Evolutionary conservation across 2,888 invertebrate species (phyloP), one percentile per base, ranked within the genome.

Genomic region (Polyploca ridens): DNA sequence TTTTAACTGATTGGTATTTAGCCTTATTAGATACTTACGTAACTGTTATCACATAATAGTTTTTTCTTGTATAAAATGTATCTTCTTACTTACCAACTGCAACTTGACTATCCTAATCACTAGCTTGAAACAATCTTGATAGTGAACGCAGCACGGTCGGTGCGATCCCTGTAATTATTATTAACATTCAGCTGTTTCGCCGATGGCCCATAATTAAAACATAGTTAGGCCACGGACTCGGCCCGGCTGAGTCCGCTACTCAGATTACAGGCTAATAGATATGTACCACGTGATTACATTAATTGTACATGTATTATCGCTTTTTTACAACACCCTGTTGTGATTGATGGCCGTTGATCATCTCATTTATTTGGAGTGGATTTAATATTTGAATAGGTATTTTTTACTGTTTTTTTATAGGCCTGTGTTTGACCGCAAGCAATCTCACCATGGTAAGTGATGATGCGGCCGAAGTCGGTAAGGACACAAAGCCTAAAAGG

Each of bases 261-360:
- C 84, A 87, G 89, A 90, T 89, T 89, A 88, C 91, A 90, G 88
- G 81, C 80, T 92, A 92, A 93, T 93, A 93, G 91, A 93, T 91
- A 93, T 90, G 88, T 90, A 86, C 84, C 85, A 84, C 85, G 81
- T 87, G 86, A 90, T 90, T 87, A 87, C 86, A 84, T 84, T 86
- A 86, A 84, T 6, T 85, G 81, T 81, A 41, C 79, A 77, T 76
- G 76, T 67, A 76, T 84, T 84, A 84, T 84, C 85, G 79, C 79
- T 73, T 83, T 84, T 84, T 83, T 83, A 80, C 77, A 72, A 68
- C 41, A 62, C 77, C 73, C 69, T 69, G 72, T 65, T 66, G 69
- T 88, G 87, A 90, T 89, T 86, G 85, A 89, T 89, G 84, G 10
- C 19, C 10, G 10, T 19, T 54, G 54, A 54, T 54, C 19, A 54